phyloP scores from a whole-genome alignment of 2,113 vertebrate species.

The Prinia subflava region DNA sequence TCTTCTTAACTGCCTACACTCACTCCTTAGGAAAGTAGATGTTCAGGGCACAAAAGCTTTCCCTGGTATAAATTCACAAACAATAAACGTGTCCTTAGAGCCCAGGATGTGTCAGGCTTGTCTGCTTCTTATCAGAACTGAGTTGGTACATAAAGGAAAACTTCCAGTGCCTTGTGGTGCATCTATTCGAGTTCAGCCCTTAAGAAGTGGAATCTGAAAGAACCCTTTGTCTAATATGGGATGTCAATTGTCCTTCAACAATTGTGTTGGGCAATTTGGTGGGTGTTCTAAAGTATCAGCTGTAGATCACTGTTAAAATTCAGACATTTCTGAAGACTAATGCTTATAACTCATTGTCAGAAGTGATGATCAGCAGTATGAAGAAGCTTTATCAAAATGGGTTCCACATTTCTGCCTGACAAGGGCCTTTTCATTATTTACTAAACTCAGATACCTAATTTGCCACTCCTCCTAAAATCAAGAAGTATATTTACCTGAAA shows the following conservation, averaged over 20 bases:
- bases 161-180: background rate
- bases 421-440: background rate
- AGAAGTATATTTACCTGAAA: background rate
- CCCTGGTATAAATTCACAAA: conserved; percentile 23
- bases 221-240: background rate
- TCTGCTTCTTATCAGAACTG: background rate
- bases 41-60: background rate
- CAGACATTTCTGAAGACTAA: conserved; percentile 22
- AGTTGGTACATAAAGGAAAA: background rate
- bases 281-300: conserved; percentile 50
- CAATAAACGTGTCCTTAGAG: background rate
- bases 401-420: background rate
- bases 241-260: conserved; percentile 19
- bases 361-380: background rate
- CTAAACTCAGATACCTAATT: background rate
- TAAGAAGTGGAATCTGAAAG: conserved; percentile 1
- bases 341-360: background rate
- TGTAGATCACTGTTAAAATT: conserved; percentile 17
- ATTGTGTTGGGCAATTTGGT: conserved; percentile 10
- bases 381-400: background rate
- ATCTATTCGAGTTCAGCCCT: conserved; percentile 8
- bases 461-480: background rate
- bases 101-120: background rate
- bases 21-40: background rate
- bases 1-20: background rate